Evolutionary conservation across 2,797 vertebrate genomes (phyloP).

Genomic region (Synanceia verrucosa): DNA sequence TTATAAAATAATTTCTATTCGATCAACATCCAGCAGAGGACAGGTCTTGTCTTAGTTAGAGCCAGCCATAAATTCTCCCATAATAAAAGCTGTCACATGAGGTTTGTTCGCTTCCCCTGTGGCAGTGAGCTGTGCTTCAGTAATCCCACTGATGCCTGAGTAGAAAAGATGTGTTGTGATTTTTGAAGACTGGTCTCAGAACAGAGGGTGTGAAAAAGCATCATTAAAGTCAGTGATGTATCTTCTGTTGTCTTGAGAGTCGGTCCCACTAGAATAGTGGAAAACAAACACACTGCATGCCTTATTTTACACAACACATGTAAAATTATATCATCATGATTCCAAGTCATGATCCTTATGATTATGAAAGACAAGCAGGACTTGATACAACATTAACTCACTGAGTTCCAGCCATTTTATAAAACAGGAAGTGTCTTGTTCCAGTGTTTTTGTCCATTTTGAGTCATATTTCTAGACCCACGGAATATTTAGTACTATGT

Average conservation of each 20-base stretch:
- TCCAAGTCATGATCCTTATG: not conserved
- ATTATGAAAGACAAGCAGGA: not conserved
- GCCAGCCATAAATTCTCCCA: not conserved
- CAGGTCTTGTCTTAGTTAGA: not conserved
- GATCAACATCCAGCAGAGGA: constrained; percentile 6
- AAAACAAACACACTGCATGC: no score
- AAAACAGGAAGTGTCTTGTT: no score
- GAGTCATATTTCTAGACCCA: no score
- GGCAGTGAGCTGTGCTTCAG: constrained; percentile 1
- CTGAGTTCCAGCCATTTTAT: no score
- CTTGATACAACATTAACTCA: not conserved
- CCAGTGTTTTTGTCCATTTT: no score
- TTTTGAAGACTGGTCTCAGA: constrained; percentile 17
- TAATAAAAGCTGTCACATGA: constrained; percentile 15
- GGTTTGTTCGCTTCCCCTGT: constrained; percentile 17
- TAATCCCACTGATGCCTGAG: constrained; percentile 6
- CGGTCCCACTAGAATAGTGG: constrained; percentile 3
- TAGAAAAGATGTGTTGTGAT: constrained; percentile 24
- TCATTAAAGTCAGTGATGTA: not conserved
- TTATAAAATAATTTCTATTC: not conserved
- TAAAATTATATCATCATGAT: not conserved
- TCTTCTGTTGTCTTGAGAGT: not conserved
- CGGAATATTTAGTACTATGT: no score
- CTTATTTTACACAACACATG: no score
- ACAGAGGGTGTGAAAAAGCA: constrained; percentile 13